phyloP scores from a whole-genome alignment of 2,797 vertebrate species.

The Falco concolor region DNA sequence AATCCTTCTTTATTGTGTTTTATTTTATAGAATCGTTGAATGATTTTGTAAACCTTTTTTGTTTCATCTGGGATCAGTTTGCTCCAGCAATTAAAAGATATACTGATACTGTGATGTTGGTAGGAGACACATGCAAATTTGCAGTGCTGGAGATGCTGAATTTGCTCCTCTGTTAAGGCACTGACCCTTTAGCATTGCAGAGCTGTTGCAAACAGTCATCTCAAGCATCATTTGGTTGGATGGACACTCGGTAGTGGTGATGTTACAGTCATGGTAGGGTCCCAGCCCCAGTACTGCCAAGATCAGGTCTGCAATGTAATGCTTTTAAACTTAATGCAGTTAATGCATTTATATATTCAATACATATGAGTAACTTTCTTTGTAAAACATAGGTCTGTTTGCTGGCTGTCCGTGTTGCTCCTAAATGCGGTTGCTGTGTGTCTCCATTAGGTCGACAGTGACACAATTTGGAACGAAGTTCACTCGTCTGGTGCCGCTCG shows the following conservation, averaged over 20 bases:
- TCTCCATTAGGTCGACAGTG: slow-evolving; percentile 88
- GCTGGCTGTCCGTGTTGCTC: neutral
- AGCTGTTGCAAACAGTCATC: neutral
- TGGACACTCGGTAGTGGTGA: neutral
- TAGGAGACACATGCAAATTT: neutral
- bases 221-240: neutral
- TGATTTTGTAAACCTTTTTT: neutral
- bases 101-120: accelerated
- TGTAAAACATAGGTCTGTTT: accelerated
- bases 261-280: neutral
- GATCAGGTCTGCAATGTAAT: neutral
- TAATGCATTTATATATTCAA: neutral
- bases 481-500: slow-evolving; percentile 93
- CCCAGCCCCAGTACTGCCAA: neutral
- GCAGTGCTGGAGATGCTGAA: neutral
- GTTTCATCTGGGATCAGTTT: neutral
- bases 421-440: neutral
- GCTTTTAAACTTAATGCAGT: neutral
- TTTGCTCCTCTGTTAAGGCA: neutral
- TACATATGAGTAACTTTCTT: neutral
- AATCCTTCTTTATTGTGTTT: neutral
- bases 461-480: slow-evolving; percentile 98
- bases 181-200: neutral
- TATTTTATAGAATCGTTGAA: neutral
- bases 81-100: neutral